Conservation (phyloP, 2,888 invertebrate genomes). For the Temnothorax rugatulus region DNA sequence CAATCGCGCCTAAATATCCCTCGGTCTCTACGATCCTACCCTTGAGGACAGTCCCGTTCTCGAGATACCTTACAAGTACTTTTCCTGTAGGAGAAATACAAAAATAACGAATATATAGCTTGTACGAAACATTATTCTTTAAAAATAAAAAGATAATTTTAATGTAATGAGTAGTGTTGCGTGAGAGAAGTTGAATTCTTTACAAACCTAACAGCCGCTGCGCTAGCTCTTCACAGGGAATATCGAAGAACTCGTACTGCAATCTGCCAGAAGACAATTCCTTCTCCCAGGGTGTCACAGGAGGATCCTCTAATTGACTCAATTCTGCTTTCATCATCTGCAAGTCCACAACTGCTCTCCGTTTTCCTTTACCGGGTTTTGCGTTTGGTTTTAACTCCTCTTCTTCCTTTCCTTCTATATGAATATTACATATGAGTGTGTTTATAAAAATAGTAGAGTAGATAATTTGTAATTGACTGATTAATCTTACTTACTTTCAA, state of each 20-base stretch:
- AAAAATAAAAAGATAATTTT: neutral
- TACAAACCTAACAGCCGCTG: constrained; percentile 87
- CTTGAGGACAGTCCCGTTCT: constrained; percentile 87
- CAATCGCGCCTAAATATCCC: constrained; percentile 90
- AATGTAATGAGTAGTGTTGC: neutral
- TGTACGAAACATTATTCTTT: neutral
- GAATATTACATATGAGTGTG: neutral
- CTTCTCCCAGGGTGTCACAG: constrained; percentile 79
- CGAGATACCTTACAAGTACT: constrained; percentile 88
- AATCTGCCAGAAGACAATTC: constrained; percentile 79
- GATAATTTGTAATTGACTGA: neutral
- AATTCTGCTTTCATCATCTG: constrained; percentile 80
- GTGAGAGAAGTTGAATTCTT: neutral
- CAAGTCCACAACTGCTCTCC: constrained; percentile 73
- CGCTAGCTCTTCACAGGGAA: constrained; percentile 87
- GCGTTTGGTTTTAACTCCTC: constrained; percentile 46
- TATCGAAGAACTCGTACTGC: constrained; percentile 85
- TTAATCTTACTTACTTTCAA: constrained; percentile 50
- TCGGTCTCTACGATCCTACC: constrained; percentile 92
- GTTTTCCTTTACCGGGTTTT: constrained; percentile 63
- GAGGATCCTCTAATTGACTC: constrained; percentile 83
- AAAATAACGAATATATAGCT: neutral
- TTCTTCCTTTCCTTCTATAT: constrained; percentile 46
- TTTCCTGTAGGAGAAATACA: constrained; percentile 86
- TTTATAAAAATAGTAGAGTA: neutral